A percentile compares a stretch with the other conserved stretches of the same genome.
phyloP scores from a whole-genome alignment of 92 coral and sea anemone genomes.

The Epizoanthus ramosus region DNA sequence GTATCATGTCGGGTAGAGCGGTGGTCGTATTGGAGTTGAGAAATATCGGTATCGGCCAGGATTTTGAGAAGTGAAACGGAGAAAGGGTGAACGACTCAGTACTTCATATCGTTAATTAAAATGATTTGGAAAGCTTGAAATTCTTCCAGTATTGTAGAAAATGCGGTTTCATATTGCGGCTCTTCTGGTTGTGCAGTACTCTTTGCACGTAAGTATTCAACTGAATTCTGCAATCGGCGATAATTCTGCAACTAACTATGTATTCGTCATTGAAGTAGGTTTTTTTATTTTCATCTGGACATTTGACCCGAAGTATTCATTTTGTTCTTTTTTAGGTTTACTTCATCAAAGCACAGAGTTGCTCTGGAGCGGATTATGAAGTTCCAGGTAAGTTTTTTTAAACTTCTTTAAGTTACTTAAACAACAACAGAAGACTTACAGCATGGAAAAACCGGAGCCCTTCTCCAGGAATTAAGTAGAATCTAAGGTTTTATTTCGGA shows the following conservation, averaged over 20 bases:
- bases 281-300: no score
- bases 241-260: not conserved
- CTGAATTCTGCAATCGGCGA: not conserved
- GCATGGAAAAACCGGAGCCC: not conserved
- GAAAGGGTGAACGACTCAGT: not conserved
- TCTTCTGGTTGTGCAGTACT: not conserved
- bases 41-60: not conserved
- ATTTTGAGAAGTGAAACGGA: not conserved
- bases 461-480: not conserved
- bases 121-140: not conserved
- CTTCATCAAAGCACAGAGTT: slow-evolving; percentile 6
- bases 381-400: slow-evolving; percentile 11
- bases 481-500: not conserved
- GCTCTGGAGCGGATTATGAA: slow-evolving; percentile 1
- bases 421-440: not conserved
- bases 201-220: not conserved
- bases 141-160: not conserved
- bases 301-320: not conserved
- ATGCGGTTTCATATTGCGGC: not conserved
- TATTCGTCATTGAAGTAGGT: no score
- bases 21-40: not conserved
- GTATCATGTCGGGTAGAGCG: slow-evolving; percentile 6
- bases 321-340: not conserved
- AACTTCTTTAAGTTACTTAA: not conserved
- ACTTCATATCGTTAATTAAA: not conserved